Conservation (phyloP, 2,888 invertebrate species). For the Cantharis flavilabris region DNA sequence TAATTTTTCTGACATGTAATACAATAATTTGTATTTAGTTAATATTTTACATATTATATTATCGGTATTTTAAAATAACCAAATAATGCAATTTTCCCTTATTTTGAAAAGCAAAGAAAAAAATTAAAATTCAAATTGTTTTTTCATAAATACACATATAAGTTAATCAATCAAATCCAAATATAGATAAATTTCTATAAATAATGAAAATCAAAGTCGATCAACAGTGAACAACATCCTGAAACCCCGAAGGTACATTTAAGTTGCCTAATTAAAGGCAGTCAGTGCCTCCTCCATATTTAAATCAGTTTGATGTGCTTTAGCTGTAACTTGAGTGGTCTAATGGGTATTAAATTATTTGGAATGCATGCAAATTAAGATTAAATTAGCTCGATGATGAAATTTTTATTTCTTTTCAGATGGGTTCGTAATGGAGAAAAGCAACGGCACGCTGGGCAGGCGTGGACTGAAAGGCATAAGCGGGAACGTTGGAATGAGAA, state of each 20-base stretch:
- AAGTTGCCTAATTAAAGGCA: background rate
- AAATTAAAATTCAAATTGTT: too few species aligned
- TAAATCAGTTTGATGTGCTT: background rate
- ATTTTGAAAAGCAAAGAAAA: too few species aligned
- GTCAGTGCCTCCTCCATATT: background rate
- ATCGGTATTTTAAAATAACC: too few species aligned
- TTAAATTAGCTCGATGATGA: background rate
- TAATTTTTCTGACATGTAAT: too few species aligned
- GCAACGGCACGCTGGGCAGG: slow-evolving; percentile 52
- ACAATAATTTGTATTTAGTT: too few species aligned
- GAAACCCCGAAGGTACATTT: background rate
- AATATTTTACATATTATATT: too few species aligned
- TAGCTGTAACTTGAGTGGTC: background rate
- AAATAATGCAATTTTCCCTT: too few species aligned
- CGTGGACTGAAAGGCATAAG: slow-evolving; percentile 45
- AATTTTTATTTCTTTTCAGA: slow-evolving; percentile 41
- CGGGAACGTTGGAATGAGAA: slow-evolving; percentile 51
- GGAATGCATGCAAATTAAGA: background rate
- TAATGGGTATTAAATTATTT: background rate
- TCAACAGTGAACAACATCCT: background rate
- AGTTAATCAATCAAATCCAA: background rate
- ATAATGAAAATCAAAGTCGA: background rate
- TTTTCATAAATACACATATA: too few species aligned
- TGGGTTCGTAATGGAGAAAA: slow-evolving; percentile 49
- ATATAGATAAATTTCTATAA: background rate